Evolutionary conservation across 2,888 invertebrate genomes (phyloP).

Genomic region (Caenorhabditis afra): DNA sequence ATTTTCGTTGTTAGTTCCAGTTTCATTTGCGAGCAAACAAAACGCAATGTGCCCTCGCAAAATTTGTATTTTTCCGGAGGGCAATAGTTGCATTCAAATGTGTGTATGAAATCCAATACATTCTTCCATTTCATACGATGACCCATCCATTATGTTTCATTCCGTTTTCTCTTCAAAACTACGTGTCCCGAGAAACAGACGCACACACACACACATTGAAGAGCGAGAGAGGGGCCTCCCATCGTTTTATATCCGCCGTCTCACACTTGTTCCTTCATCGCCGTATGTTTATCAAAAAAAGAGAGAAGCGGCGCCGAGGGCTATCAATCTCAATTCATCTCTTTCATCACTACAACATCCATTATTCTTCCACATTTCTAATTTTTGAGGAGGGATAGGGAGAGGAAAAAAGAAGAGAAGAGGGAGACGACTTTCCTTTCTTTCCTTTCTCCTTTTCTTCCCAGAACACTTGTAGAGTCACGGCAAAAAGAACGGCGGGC

Average conservation of each 20-base stretch:
- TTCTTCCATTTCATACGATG: constrained; percentile 36
- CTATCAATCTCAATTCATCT: constrained; percentile 60
- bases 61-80: constrained; percentile 23
- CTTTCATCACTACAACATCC: constrained; percentile 58
- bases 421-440: too few species aligned
- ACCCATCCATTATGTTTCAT: constrained; percentile 60
- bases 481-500: constrained; percentile 33
- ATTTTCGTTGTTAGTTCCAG: neutral
- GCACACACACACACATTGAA: constrained; percentile 37
- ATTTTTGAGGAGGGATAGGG: neutral
- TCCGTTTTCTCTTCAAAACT: constrained; percentile 41
- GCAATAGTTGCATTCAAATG: constrained; percentile 56
- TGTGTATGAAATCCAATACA: constrained; percentile 55
- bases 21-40: neutral
- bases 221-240: constrained; percentile 28
- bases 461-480: neutral
- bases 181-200: constrained; percentile 29
- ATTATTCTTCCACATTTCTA: constrained; percentile 54
- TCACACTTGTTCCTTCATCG: constrained; percentile 56
- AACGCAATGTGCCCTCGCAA: neutral
- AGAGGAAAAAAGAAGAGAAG: neutral
- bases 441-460: neutral
- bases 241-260: constrained; percentile 58
- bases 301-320: constrained; percentile 37
- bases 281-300: constrained; percentile 56